phyloP scores from a whole-genome alignment of 1,140 invertebrate genomes.

The Dendrolimus kikuchii region DNA sequence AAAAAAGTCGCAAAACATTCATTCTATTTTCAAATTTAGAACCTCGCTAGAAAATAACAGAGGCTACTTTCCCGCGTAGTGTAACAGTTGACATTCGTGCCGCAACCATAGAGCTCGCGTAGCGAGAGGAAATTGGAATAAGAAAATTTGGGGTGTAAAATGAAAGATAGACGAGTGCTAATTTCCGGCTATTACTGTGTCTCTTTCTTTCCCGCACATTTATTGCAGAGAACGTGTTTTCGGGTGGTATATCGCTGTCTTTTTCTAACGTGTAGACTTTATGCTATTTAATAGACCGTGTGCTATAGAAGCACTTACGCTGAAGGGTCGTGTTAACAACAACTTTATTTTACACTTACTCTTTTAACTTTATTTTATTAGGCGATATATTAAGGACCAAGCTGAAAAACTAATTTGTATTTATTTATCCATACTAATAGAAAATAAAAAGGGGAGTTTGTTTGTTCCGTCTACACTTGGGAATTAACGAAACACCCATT shows the following conservation, averaged over 20 bases:
- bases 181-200: slow-evolving; percentile 70
- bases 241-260: slow-evolving; percentile 46
- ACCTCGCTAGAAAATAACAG: slow-evolving; percentile 11
- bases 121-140: slow-evolving; percentile 70
- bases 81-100: slow-evolving; percentile 21
- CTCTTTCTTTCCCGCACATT: slow-evolving; percentile 68
- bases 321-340: not conserved
- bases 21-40: slow-evolving; percentile 20
- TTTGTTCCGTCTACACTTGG: no score
- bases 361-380: no score
- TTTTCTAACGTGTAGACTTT: slow-evolving; percentile 43
- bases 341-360: not conserved
- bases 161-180: slow-evolving; percentile 72
- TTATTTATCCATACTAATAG: no score
- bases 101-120: slow-evolving; percentile 41
- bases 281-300: slow-evolving; percentile 32
- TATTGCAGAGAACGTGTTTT: slow-evolving; percentile 41
- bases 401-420: no score
- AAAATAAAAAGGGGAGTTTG: no score
- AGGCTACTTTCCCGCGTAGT: not conserved
- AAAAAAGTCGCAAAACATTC: slow-evolving; percentile 26
- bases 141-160: slow-evolving; percentile 73
- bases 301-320: slow-evolving; percentile 13
- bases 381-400: no score
- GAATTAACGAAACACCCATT: no score